Conservation (phyloP, 2,888 invertebrate genomes). For the Parnassius orleans region DNA sequence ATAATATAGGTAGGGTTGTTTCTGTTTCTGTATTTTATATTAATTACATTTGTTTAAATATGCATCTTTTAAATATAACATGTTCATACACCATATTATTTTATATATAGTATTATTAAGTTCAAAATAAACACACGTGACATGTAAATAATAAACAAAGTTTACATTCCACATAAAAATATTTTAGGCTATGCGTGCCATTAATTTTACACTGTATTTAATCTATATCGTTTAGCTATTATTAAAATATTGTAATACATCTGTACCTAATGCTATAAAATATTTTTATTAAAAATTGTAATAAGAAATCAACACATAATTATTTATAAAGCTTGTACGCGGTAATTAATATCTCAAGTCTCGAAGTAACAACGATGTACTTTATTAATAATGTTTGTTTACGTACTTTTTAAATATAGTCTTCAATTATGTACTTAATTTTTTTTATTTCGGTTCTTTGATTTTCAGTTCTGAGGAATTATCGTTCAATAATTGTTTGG, state of each 20-base stretch:
- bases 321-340: conserved; percentile 29
- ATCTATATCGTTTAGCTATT: conserved; percentile 32
- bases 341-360: conserved; percentile 25
- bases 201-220: conserved; percentile 59
- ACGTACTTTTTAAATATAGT: conserved; percentile 33
- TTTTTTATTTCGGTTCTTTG: neutral
- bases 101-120: conserved; percentile 11
- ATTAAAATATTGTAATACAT: conserved; percentile 4
- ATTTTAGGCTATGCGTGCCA: conserved; percentile 78
- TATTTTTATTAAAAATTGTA: neutral
- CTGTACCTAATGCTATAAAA: conserved; percentile 12
- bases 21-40: conserved; percentile 15
- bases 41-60: conserved; percentile 13
- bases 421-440: conserved; percentile 27
- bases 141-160: conserved; percentile 26
- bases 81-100: neutral
- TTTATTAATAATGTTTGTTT: conserved; percentile 36
- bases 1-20: conserved; percentile 24
- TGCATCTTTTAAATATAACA: conserved; percentile 10
- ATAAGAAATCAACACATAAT: neutral
- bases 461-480: no score
- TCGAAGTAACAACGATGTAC: conserved; percentile 49
- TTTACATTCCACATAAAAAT: conserved; percentile 43
- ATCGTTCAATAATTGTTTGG: no score
- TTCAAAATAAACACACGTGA: conserved; percentile 6